These are phyloP conservation scores for Dinocampus coccinellae DNA, from an alignment of 2,888 invertebrate genomes.

Conservation along the genomic window DNA sequence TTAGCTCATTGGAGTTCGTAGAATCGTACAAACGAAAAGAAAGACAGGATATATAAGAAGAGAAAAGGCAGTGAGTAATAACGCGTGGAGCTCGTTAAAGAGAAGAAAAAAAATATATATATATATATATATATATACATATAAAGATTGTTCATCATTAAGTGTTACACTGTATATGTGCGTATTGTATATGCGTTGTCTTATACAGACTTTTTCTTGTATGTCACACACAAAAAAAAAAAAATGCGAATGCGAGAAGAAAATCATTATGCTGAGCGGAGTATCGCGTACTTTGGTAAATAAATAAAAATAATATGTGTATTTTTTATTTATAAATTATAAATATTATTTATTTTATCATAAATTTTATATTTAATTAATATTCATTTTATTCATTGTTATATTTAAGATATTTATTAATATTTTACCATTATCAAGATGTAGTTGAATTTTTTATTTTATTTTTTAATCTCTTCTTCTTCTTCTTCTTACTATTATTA, in stretches of 20 bases:
- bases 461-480: too few relatives aligned
- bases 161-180: not conserved
- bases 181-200: conserved; percentile 11
- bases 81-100: not conserved
- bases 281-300: conserved; percentile 63
- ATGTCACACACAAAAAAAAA: conserved; percentile 26
- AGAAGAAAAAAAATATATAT: not conserved
- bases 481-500: not conserved
- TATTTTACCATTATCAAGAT: too few relatives aligned
- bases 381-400: too few relatives aligned
- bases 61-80: conserved; percentile 16
- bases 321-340: too few relatives aligned
- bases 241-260: conserved; percentile 64
- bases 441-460: not conserved
- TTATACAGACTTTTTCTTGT: conserved; percentile 27
- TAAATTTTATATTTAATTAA: too few relatives aligned
- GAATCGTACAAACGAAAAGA: conserved; percentile 22
- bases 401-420: too few relatives aligned
- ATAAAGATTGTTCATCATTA: not conserved
- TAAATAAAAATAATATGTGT: conserved; percentile 34
- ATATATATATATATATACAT: not conserved
- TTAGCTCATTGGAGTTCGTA: conserved; percentile 43
- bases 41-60: conserved; percentile 16
- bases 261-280: conserved; percentile 58
- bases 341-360: too few relatives aligned